phyloP scores from a whole-genome alignment of 2,888 invertebrate genomes.

The Zele albiditarsus region DNA sequence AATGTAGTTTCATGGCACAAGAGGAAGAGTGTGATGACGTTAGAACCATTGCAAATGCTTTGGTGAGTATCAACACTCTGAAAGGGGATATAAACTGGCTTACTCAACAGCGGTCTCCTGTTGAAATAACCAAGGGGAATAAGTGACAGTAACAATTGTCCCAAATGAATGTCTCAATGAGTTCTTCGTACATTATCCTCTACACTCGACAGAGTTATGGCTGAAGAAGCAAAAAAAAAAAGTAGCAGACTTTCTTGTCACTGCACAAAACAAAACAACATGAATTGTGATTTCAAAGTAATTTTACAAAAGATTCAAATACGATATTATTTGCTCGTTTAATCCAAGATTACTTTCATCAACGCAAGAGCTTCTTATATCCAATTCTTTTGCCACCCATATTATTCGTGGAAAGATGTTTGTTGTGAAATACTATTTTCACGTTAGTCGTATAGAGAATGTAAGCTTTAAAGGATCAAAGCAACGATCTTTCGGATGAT shows the following conservation, averaged over 20 bases:
- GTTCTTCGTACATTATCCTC: neutral
- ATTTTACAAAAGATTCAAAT: neutral
- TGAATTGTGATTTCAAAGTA: neutral
- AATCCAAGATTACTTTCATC: conserved; percentile 3
- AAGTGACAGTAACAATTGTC: neutral
- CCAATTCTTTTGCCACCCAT: conserved; percentile 21
- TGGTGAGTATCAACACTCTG: conserved; percentile 18
- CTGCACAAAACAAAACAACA: neutral
- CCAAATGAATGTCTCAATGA: conserved; percentile 9
- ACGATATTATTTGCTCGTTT: neutral
- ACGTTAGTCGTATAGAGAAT: conserved; percentile 24
- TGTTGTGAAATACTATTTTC: conserved; percentile 13
- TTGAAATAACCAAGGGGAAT: conserved; percentile 3
- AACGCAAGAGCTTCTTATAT: conserved; percentile 6
- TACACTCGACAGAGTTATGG: neutral
- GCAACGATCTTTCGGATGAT: conserved; percentile 13
- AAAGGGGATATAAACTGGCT: conserved; percentile 14
- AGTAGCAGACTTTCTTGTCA: neutral
- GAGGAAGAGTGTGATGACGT: conserved; percentile 32
- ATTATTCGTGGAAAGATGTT: conserved; percentile 27
- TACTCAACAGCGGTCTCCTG: neutral
- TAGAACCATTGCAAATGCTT: conserved; percentile 12
- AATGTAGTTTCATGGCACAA: conserved; percentile 13
- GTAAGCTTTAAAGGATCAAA: conserved; percentile 16
- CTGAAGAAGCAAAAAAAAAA: neutral